These are phyloP conservation scores for Nymphalis urticae DNA, from an alignment of 2,888 invertebrate genomes.

Conservation along the genomic window DNA sequence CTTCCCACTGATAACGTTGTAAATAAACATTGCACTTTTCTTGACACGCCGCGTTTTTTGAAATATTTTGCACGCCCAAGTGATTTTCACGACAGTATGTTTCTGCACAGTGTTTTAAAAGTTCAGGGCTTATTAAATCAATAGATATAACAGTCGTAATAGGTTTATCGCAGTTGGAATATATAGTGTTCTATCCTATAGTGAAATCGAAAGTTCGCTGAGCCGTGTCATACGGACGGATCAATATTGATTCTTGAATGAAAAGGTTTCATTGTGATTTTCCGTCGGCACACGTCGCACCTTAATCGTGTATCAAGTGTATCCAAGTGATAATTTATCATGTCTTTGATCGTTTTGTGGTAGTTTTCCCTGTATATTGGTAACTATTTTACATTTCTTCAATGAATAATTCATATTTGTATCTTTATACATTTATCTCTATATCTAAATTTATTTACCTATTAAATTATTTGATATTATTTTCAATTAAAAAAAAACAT, in stretches of 20 bases:
- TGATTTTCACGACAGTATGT: constrained; percentile 18
- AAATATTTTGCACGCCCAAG: constrained; percentile 26
- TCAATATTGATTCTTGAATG: constrained; percentile 71
- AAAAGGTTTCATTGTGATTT: constrained; percentile 53
- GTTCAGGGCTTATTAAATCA: not conserved
- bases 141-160: constrained; percentile 2
- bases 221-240: constrained; percentile 60
- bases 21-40: constrained; percentile 63
- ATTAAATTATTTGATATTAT: too few species aligned
- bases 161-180: constrained; percentile 29
- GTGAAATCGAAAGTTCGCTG: constrained; percentile 75
- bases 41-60: constrained; percentile 11
- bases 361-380: constrained; percentile 12
- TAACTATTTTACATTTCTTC: constrained; percentile 11
- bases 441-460: too few species aligned
- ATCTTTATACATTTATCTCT: too few species aligned
- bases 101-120: not conserved
- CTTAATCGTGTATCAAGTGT: constrained; percentile 21
- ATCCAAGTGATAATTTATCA: constrained; percentile 7
- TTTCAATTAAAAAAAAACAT: too few species aligned
- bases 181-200: constrained; percentile 47
- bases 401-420: not conserved
- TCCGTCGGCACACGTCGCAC: constrained; percentile 34
- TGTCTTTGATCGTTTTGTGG: constrained; percentile 3
- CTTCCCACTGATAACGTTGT: constrained; percentile 67